phyloP scores from a whole-genome alignment of 2,888 invertebrate genomes.

The Fabriciana adippe region DNA sequence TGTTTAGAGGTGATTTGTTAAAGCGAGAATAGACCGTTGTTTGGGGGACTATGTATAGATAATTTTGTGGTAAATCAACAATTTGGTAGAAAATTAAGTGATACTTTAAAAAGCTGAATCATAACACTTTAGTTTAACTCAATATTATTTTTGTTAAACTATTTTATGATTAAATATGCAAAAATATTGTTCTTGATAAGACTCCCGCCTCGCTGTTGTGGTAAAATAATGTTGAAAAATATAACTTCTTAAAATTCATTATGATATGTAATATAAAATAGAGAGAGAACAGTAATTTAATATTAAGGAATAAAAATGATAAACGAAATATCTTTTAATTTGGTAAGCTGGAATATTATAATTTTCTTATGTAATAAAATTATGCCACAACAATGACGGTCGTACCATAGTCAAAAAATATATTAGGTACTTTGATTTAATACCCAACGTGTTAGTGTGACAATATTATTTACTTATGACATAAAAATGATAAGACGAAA shows the following conservation, averaged over 20 bases:
- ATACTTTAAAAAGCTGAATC: no score
- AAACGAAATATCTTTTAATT: constrained; percentile 7
- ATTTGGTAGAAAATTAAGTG: constrained; percentile 24
- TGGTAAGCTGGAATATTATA: background rate
- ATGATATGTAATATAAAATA: background rate
- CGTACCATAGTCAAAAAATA: no score
- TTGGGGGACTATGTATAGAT: constrained; percentile 50
- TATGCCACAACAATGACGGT: no score
- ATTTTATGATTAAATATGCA: no score
- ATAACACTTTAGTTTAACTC: background rate
- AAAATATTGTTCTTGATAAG: no score
- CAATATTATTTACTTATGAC: no score
- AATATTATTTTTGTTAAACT: background rate
- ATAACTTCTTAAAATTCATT: constrained; percentile 6
- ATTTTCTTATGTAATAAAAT: constrained; percentile 1
- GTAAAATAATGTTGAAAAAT: constrained; percentile 13
- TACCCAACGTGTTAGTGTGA: no score
- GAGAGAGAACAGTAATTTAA: constrained; percentile 7
- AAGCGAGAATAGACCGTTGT: constrained; percentile 66
- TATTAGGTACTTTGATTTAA: no score
- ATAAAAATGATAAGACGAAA: no score
- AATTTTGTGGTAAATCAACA: constrained; percentile 57
- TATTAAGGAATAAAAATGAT: constrained; percentile 8
- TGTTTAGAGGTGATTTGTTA: constrained; percentile 80
- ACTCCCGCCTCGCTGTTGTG: no score